Evolutionary conservation across 2,797 vertebrate genomes (phyloP).

Genomic region (Furcifer pardalis): DNA sequence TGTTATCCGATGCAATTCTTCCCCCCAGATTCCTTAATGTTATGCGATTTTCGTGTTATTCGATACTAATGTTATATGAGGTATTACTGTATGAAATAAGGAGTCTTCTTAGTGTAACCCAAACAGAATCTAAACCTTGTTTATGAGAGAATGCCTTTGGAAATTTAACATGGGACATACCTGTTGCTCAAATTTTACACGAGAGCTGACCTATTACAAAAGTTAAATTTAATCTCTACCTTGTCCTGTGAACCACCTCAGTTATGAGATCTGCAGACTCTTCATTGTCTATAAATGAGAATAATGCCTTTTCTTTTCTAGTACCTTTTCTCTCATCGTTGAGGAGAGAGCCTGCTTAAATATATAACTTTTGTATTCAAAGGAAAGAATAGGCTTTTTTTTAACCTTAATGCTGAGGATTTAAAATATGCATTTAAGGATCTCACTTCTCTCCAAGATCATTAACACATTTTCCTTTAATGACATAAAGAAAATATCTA

Average conservation of each 20-base stretch:
- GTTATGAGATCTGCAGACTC: neutral
- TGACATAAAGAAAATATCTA: neutral
- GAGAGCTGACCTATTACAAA: neutral
- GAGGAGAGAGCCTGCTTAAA: neutral
- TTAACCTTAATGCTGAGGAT: neutral
- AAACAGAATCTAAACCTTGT: neutral
- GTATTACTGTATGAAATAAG: neutral
- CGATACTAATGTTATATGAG: too few relatives aligned
- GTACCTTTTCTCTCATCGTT: neutral
- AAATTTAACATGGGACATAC: neutral
- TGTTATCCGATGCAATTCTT: too few relatives aligned
- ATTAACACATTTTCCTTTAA: neutral
- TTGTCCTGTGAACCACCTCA: neutral
- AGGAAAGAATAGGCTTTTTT: neutral
- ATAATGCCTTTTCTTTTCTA: neutral
- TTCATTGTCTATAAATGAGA: neutral
- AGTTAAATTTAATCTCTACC: neutral
- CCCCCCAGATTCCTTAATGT: too few relatives aligned
- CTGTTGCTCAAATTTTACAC: neutral
- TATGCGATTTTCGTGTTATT: too few relatives aligned
- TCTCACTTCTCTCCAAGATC: neutral
- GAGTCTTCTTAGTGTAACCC: neutral
- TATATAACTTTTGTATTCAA: neutral
- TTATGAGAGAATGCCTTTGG: neutral
- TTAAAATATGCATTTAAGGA: neutral